Base-by-base conservation (phyloP, 2,113 vertebrate species). In the Spermophilus dauricus region DNA sequence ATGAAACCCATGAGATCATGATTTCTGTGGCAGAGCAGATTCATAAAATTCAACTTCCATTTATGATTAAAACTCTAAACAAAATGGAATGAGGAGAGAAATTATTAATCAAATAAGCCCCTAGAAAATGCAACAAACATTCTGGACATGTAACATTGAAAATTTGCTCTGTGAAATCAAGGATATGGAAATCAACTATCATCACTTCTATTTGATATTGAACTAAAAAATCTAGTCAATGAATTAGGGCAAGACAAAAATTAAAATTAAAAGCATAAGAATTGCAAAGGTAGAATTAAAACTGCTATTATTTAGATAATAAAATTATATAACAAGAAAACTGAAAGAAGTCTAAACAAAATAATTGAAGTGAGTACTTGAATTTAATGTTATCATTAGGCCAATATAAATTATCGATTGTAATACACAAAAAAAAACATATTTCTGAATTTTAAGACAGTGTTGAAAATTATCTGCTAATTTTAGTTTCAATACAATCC, bases 401-500 rank as follows among this genome's bases (percentile, higher is more conserved):
- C 26, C 30, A 51, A 82, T 51, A 94, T n/a, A 73, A 63, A 63
- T 34, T 72, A 81, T 82, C 26, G 48, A 48, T 72, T 61, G 12
- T 28, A 85, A 65, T 78, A 51, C 20, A 63, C 24, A 63, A 28
- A 63, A 28, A 28, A 24, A 63, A 39, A 22, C 10, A 34, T 70
- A 30, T 81, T 82, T 37, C 65, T 82, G 53, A 28, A 94, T 94
- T 89, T 89, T 63, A 82, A 88, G 77, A 81, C 17, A 34, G 12
- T 56, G 37, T 82, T 53, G 45, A 94, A 75, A 51, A 63, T 32
- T 73, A 32, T 48, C 39, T 73, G 8, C 53, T 34, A 53, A 73
- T 9, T 53, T 69, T 37, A 63, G 53, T 73, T 73, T 8, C 32
- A 48, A 26, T 56, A 53, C 9, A 78, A 30, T 70, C 48, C 14